A percentile compares a stretch with the other conserved stretches of the same genome.
phyloP scores from a whole-genome alignment of 2,797 vertebrate species.

The Eospalax fontanierii region DNA sequence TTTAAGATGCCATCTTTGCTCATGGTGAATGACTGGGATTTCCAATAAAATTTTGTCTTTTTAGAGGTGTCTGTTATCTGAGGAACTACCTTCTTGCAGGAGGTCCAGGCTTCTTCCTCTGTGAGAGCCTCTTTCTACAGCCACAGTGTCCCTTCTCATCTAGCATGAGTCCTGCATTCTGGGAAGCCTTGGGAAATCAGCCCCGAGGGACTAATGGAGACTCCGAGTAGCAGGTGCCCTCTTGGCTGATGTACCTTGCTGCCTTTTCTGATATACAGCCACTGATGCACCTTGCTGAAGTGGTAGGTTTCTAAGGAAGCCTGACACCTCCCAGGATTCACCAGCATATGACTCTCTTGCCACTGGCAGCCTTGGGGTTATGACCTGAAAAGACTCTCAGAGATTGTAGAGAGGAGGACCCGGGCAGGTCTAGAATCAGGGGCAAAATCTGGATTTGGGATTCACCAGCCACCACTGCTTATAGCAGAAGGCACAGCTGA shows the following conservation, averaged over 20 bases:
- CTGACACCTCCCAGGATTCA: not conserved
- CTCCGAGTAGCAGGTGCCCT: not conserved
- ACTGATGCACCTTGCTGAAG: not conserved
- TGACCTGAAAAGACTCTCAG: not conserved
- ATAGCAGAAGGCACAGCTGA: not conserved
- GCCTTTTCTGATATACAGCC: not conserved
- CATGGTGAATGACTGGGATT: not conserved
- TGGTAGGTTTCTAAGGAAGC: not conserved
- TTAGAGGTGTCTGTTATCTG: not conserved
- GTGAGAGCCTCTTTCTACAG: not conserved
- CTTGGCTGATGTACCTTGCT: not conserved
- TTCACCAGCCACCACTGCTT: not conserved
- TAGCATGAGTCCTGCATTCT: not conserved
- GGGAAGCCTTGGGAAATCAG: not conserved
- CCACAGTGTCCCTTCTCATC: not conserved
- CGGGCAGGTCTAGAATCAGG: not conserved
- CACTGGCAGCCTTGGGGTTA: not conserved
- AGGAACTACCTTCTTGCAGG: no score
- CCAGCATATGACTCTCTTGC: not conserved
- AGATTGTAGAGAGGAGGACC: not conserved
- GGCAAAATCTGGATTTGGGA: not conserved
- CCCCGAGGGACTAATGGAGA: not conserved
- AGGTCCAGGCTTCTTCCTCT: not conserved
- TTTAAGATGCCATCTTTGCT: not conserved
- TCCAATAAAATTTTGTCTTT: constrained; percentile 11